A percentile compares a stretch with the other conserved stretches of the same genome.
phyloP scores from a whole-genome alignment of 2,113 vertebrate species.

The Brachyistius frenatus region DNA sequence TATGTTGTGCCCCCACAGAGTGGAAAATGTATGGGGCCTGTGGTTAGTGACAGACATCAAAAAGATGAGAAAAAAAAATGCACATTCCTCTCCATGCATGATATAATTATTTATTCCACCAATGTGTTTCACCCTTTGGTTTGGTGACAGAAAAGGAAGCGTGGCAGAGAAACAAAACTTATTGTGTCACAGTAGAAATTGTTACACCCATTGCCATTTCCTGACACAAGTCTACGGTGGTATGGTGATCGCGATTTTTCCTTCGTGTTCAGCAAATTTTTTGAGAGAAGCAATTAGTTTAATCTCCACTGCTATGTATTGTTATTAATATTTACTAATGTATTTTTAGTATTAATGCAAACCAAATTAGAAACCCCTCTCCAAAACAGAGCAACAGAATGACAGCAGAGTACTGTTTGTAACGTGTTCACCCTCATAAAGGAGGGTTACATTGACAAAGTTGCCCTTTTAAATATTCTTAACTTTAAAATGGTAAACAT shows the following conservation, averaged over 20 bases:
- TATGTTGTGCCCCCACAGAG: slow-evolving; percentile 28
- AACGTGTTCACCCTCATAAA: too few relatives aligned
- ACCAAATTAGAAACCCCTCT: background rate
- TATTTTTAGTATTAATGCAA: background rate
- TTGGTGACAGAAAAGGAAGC: slow-evolving; percentile 39
- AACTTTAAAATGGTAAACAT: too few relatives aligned
- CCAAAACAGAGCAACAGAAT: too few relatives aligned
- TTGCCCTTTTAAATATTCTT: too few relatives aligned
- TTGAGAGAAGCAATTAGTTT: background rate
- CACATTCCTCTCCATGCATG: slow-evolving; percentile 37
- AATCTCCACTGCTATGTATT: background rate
- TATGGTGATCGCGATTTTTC: background rate
- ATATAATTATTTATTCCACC: slow-evolving; percentile 58
- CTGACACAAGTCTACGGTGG: slow-evolving; percentile 37
- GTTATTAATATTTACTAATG: background rate
- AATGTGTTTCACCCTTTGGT: slow-evolving; percentile 38
- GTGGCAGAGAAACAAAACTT: slow-evolving; percentile 40
- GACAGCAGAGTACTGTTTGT: too few relatives aligned
- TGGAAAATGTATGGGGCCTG: slow-evolving; percentile 78
- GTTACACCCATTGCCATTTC: slow-evolving; percentile 43
- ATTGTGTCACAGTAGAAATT: background rate
- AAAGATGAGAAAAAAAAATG: slow-evolving; percentile 16
- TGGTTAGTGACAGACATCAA: slow-evolving; percentile 80
- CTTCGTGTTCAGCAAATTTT: background rate
- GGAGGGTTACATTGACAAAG: too few relatives aligned